Base-by-base conservation (phyloP, 2,113 vertebrate genomes). In the Antechinus flavipes region DNA sequence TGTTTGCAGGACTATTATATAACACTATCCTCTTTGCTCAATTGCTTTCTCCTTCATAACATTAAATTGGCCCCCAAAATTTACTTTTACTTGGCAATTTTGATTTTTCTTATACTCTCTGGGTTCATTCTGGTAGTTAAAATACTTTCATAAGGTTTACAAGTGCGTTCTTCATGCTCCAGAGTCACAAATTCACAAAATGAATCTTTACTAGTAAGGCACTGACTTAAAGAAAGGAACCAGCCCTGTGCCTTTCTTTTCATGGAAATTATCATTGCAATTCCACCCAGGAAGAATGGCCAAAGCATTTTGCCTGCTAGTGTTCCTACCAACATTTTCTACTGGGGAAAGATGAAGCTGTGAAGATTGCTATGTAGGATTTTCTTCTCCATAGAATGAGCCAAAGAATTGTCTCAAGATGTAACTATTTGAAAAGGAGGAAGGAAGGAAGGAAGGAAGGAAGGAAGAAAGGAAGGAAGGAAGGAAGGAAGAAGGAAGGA, bases 31-130 rank as follows among this genome's bases (percentile, higher is more conserved):
- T 55, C 52, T 93, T 92, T 90, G 23, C 94, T 92, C 94, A 16
- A 46, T 92, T 54, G 53, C 27, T 93, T 30, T 96, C 76, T 94
- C 50, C 91, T 96, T 91, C 92, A 92, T 95, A 94, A 96, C 50
- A 94, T 26, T 94, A 94, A 90, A 4, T 42, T 76, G n/a, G 2
- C 4, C 24, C 30, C 93, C 6, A 49, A 42, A 3, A 46, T 97
- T 95, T 91, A 49, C 89, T 95, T 61, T 92, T 84, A 91, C 95
- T 8, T 90, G 93, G 92, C 58, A 56, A 42, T 42, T 84, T 84
- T 14, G 35, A n/a, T 76, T 90, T 91, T 94, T 95, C 95, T 92
- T 95, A 90, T 8, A 93, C 56, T 58, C 30, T 93, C 93, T 47
- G 76, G 9, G 90, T 50, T 91, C 56, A 84, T 92, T 84, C 26